Evolutionary conservation across 1,140 invertebrate genomes (phyloP), one percentile per base, ranked within the genome.

Genomic region (Conopomorpha cramerella): DNA sequence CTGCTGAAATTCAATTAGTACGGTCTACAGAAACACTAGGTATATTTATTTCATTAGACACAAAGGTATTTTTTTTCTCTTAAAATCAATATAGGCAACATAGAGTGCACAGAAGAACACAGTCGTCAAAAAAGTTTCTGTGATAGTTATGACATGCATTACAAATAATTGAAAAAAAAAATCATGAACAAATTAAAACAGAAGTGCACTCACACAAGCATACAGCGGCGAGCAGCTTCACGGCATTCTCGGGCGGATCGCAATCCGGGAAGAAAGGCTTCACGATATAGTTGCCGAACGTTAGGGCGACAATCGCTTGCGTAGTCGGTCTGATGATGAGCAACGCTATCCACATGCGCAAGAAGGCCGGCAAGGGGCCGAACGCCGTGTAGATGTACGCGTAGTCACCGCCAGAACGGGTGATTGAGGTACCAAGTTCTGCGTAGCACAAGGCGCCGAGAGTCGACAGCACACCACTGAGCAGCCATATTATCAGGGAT

Each of bases 381-480:
- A 95, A 95, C 17, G 92, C 89, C 15, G 87, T 85, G 55, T 90
- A 83, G 26, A 93, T 89, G 66, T 95, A 95, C 2, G 90, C 90
- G 70, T 93, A 95, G 62, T 95, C 92, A 27, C 91, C 92, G 12
- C 92, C 92, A 2, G 91, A 91, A 51, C 90, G 80, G 34, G 78
- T 84, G 49, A 94, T 91, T 29, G 87, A 86, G 0, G 89, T 91
- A 10, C 90, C 90, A 33, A 95, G 79, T 71, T 96, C 93, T 0
- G 91, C 90, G 57, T 93, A 94, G 56, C 90, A 93, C 1, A 93
- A 74, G 0, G 88, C 88, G 6, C 90, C 90, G 31, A 91, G 64
- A 4, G 86, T 86, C 2, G 87, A 92, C 40, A 91, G 81, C 3
- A 90, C 53, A 10, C 90, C 90, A 15, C 86, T 89, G 0, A 84